phyloP scores from a whole-genome alignment of 2,797 vertebrate genomes.

The Poeciliopsis gracilis region DNA sequence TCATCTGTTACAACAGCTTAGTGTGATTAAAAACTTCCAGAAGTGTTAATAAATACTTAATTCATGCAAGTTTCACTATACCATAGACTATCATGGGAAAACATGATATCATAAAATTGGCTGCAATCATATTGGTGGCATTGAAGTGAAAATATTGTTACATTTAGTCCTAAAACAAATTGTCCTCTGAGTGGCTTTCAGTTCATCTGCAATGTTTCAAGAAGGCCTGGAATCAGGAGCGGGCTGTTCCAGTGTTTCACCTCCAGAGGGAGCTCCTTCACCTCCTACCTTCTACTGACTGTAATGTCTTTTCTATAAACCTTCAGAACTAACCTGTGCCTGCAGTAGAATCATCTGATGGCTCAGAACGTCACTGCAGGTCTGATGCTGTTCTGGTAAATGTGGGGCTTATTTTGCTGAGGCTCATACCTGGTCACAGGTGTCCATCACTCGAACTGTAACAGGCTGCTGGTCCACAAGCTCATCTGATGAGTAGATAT shows the following conservation, averaged over 20 bases:
- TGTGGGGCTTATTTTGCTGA: background rate
- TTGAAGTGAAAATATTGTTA: background rate
- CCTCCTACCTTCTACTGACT: background rate
- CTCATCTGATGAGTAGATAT: conserved; percentile 90
- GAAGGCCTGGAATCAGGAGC: background rate
- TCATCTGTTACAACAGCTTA: background rate
- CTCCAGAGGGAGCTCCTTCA: background rate
- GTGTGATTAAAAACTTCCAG: background rate
- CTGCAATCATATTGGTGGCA: background rate
- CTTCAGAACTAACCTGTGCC: background rate
- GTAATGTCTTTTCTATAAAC: background rate
- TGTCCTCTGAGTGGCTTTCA: background rate
- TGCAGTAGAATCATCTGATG: background rate
- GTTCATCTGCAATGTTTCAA: background rate
- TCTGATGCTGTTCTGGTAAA: background rate
- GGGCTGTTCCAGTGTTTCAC: background rate
- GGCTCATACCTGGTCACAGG: conserved; percentile 86
- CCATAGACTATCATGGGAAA: background rate
- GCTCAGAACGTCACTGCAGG: background rate
- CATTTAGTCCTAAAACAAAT: background rate
- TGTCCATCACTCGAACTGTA: conserved; percentile 92
- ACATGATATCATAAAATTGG: background rate
- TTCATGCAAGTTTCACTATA: background rate
- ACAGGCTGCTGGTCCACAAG: conserved; percentile 89
- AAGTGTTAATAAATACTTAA: background rate